Conservation (phyloP, 2,113 vertebrate species). For the Anarhynchus alexandrinus region DNA sequence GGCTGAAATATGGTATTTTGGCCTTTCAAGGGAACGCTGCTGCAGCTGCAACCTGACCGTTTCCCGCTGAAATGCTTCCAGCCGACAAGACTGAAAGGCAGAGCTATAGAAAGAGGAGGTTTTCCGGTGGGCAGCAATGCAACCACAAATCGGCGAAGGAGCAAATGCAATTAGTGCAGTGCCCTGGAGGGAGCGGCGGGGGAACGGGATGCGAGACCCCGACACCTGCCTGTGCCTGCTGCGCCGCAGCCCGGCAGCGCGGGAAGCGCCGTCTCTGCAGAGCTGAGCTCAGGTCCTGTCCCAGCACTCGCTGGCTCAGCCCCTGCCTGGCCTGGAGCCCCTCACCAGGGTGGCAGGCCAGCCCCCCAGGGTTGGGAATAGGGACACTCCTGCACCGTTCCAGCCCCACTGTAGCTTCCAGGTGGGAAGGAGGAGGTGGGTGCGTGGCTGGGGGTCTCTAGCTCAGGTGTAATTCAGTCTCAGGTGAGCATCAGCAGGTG, state of each 20-base stretch:
- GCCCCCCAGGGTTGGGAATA: no score
- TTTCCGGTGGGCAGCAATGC: background rate
- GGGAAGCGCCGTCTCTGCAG: background rate
- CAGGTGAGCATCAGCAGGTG: background rate
- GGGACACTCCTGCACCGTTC: fast-evolving
- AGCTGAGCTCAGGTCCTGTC: background rate
- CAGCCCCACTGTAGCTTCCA: background rate
- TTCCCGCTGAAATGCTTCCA: background rate
- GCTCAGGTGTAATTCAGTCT: background rate
- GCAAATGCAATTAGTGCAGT: background rate
- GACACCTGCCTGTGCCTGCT: fast-evolving
- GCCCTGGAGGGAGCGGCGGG: no score
- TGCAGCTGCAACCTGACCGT: background rate
- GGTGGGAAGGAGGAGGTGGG: background rate
- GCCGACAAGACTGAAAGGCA: background rate
- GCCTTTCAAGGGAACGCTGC: background rate
- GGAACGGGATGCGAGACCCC: fast-evolving
- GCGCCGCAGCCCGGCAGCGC: fast-evolving
- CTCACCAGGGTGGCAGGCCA: background rate
- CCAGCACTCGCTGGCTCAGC: background rate
- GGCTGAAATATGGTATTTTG: background rate
- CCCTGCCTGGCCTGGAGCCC: fast-evolving
- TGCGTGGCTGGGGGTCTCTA: background rate
- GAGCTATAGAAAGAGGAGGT: background rate
- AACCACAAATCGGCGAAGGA: background rate